Conservation (phyloP, 2,113 vertebrate genomes). For the Pseudonaja textilis region DNA sequence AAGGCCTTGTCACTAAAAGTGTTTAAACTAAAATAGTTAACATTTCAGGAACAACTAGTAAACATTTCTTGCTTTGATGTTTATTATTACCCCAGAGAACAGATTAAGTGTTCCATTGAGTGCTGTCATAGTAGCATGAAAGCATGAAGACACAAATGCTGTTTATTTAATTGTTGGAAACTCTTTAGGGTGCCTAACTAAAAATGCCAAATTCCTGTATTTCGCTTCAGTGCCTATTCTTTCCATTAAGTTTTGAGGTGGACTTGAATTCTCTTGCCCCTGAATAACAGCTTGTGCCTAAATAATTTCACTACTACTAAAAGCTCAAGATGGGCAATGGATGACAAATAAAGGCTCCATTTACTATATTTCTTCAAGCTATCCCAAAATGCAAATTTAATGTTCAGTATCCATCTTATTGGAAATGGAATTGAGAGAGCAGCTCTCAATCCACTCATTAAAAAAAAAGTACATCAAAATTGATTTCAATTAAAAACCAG, state of each 20-base stretch:
- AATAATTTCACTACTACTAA: constrained; percentile 8
- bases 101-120: constrained; percentile 27
- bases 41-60: constrained; percentile 33
- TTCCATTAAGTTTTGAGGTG: constrained; percentile 27
- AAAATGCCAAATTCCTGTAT: not conserved
- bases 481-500: not conserved
- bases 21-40: constrained; percentile 26
- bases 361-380: not conserved
- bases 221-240: constrained; percentile 41
- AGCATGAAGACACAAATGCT: constrained; percentile 49
- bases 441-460: not conserved
- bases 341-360: not conserved
- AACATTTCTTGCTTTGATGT: constrained; percentile 23
- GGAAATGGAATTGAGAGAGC: constrained; percentile 2
- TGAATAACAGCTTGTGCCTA: constrained; percentile 27
- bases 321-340: constrained; percentile 12
- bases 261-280: constrained; percentile 10
- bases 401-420: not conserved
- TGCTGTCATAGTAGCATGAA: constrained; percentile 34
- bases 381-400: constrained; percentile 2
- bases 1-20: not conserved
- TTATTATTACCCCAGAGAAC: constrained; percentile 31
- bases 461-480: not conserved
- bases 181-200: constrained; percentile 7
- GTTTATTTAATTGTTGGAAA: constrained; percentile 42